Conservation (phyloP, 2,888 invertebrate species). For the Norana najaformis region DNA sequence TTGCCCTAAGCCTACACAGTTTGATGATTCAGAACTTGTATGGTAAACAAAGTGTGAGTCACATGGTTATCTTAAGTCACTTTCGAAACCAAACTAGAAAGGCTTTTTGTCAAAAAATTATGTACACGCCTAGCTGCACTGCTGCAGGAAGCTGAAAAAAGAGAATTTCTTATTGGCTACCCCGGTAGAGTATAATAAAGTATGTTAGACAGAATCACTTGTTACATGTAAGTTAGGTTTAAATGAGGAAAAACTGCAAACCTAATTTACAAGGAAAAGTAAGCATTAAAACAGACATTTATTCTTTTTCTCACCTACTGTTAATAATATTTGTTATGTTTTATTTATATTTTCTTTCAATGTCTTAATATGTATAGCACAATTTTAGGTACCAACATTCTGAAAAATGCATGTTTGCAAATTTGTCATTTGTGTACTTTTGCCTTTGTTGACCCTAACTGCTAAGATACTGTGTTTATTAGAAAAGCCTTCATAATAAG, state of each 20-base stretch:
- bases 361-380: neutral
- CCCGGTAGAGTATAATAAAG: neutral
- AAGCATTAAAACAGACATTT: neutral
- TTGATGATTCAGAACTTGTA: neutral
- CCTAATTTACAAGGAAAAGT: neutral
- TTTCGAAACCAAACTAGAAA: neutral
- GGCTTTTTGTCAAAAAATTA: neutral
- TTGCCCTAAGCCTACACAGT: slow-evolving; percentile 3
- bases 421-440: neutral
- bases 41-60: neutral
- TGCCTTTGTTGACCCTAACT: neutral
- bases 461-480: neutral
- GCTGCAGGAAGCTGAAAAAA: neutral
- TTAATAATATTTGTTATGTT: neutral
- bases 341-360: neutral
- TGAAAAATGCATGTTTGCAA: neutral
- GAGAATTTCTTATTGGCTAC: neutral
- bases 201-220: neutral
- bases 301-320: neutral
- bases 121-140: neutral
- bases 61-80: neutral
- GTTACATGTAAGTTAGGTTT: neutral
- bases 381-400: too few relatives aligned
- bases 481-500: neutral
- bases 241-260: neutral